Evolutionary conservation across 2,888 invertebrate genomes (phyloP).

Genomic region (Tipula lateralis): DNA sequence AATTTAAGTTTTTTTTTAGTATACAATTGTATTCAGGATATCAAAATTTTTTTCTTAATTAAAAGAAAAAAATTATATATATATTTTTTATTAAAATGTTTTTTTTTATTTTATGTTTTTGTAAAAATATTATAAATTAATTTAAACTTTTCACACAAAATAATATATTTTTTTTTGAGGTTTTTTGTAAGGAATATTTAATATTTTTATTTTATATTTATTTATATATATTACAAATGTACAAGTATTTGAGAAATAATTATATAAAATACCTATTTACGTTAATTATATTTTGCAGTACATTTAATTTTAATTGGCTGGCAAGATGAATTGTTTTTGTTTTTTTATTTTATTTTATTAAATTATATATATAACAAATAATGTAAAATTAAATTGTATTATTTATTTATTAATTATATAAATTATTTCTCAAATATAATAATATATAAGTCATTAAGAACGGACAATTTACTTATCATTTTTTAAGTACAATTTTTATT

Average conservation of each 20-base stretch:
- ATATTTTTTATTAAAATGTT: slow-evolving; percentile 24
- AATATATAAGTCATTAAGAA: slow-evolving; percentile 1
- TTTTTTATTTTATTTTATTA: background rate
- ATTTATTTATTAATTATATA: background rate
- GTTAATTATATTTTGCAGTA: background rate
- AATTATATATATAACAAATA: background rate
- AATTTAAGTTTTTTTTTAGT: slow-evolving; percentile 27
- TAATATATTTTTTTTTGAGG: slow-evolving; percentile 5
- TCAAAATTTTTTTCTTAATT: slow-evolving; percentile 15
- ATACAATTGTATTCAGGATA: slow-evolving; percentile 30
- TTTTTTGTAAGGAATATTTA: slow-evolving; percentile 24
- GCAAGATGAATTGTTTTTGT: background rate
- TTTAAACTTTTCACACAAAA: slow-evolving; percentile 14
- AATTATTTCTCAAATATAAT: slow-evolving; percentile 11
- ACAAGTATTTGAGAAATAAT: background rate
- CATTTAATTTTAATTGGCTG: background rate
- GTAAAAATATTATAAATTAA: slow-evolving; percentile 25
- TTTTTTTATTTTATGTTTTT: slow-evolving; percentile 28
- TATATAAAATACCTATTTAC: background rate
- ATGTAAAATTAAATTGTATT: background rate
- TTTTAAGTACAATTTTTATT: background rate
- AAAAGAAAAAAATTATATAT: slow-evolving; percentile 26
- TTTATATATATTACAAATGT: background rate
- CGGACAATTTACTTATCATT: slow-evolving; percentile 19
- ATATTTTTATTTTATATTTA: background rate